Base-by-base conservation (phyloP, 2,797 vertebrate species). In the Amazona ochrocephala region DNA sequence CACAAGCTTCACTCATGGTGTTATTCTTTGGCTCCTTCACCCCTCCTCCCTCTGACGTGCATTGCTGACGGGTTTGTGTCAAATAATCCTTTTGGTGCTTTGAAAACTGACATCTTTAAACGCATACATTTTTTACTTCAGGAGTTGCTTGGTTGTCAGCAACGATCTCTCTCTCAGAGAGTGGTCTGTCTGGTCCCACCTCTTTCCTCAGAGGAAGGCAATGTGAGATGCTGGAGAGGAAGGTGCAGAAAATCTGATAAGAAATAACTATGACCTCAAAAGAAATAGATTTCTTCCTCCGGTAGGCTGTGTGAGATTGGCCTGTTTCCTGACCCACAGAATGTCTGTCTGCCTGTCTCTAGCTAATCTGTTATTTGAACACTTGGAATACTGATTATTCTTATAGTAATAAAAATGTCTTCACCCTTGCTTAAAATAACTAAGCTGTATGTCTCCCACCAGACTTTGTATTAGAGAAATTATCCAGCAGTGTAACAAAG, bases 191-290 rank as follows among this genome's bases (percentile, higher is more conserved):
- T 58, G 8, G 37, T 39, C 85, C 47, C n/a, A 30, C 75, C 2
- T 1, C n/a, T 62, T 78, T 78, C 26, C 70, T 91, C 44, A 27
- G 27, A 82, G 51, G 47, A 84, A 84, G 41, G 47, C 83, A 76
- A 27, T 2, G 6, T 47, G 66, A 76, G 82, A 75, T 84, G 51
- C 17, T 56, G 6, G 64, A 73, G 64, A 84, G 61, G 34, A 95
- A 80, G 67, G 74, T 87, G 53, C 42, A 50, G 65, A 93, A 91
- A 79, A 90, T 82, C 85, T 79, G 88, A 86, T 93, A 65, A 86
- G 67, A 90, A 93, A 41, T 81, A 91, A 91, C 91, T 56, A 44
- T 30, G 70, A 88, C 41, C 56, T 94, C 91, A 67, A 54, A 23
- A 85, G 90, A 87, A 85, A 68, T 22, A 39, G n/a, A 2, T 2